phyloP scores from a whole-genome alignment of 2,888 invertebrate genomes.

The Pseudococcus viburni region DNA sequence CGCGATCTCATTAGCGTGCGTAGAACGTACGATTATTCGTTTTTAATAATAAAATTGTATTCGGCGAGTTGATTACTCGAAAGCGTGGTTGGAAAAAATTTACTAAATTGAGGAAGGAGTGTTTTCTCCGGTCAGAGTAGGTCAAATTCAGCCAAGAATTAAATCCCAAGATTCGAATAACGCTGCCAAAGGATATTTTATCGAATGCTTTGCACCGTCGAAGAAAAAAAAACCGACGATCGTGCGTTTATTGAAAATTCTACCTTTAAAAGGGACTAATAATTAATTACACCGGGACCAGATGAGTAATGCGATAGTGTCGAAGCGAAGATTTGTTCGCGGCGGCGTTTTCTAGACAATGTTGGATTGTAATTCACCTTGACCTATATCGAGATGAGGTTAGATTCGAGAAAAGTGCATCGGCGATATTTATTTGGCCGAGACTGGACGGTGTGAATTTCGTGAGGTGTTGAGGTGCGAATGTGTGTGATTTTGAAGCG shows the following conservation, averaged over 20 bases:
- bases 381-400: slow-evolving; percentile 16
- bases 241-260: not conserved
- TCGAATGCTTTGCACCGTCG: not conserved
- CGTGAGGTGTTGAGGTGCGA: not conserved
- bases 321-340: slow-evolving; percentile 7
- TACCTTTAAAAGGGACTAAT: not conserved
- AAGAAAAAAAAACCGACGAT: not conserved
- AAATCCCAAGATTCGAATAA: too few species aligned
- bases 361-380: slow-evolving; percentile 13
- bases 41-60: not conserved
- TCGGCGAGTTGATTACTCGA: not conserved
- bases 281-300: not conserved
- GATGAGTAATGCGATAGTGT: not conserved
- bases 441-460: not conserved
- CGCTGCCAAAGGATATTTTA: not conserved
- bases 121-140: too few species aligned
- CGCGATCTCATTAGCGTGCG: not conserved
- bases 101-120: too few species aligned
- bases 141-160: too few species aligned
- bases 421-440: not conserved
- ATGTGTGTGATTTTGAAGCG: not conserved
- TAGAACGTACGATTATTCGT: not conserved
- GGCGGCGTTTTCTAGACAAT: not conserved
- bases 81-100: too few species aligned
- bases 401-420: slow-evolving; percentile 11